Base-by-base conservation (phyloP, 2,113 vertebrate species). In the Grammomys dolichurus region DNA sequence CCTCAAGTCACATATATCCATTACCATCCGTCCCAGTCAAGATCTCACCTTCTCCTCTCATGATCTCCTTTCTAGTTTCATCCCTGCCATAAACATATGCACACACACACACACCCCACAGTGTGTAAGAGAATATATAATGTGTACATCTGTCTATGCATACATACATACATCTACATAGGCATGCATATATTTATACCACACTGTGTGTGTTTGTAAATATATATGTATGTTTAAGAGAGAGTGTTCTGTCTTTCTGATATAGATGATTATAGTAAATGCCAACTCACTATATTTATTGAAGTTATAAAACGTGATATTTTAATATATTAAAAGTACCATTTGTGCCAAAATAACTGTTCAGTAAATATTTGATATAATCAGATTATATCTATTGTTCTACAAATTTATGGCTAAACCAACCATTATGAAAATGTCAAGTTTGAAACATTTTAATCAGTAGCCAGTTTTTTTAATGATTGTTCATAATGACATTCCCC, bases 351-450 rank as follows among this genome's bases (percentile, higher is more conserved):
- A 91, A 81, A 88, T 72, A 87, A 22, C 43, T 94, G 43, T 92
- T 91, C 60, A 80, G 31, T 1, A 95, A 43, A 58, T 89, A 94
- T 51, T 89, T 97, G 60, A n/a, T 22, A 28, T 70, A 80, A 76
- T 58, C 40, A 69, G 19, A 82, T 51, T 9, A 89, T 85, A 70
- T 89, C 43, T 54, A 87, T 48, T 63, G 69, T 51, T 7, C 33
- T 90, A 48, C 12, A 95, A 88, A 31, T 76, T 96, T 93, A 94
- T 90, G 48, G 31, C 72, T 51, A 93, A 76, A 81, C 13, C 14
- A 76, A 69, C 14, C 19, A 76, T 12, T 0, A 1, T 46, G n/a
- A 69, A 87, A 91, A 81, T 54, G 8, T 72, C 63, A 89, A 58
- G 2, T 77, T 70, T 85, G 17, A 94, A 91, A 90, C 51, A 82